Evolutionary conservation across 2,797 vertebrate species (phyloP), one percentile per base, ranked within the genome.

Genomic region (Lepus townsendii): DNA sequence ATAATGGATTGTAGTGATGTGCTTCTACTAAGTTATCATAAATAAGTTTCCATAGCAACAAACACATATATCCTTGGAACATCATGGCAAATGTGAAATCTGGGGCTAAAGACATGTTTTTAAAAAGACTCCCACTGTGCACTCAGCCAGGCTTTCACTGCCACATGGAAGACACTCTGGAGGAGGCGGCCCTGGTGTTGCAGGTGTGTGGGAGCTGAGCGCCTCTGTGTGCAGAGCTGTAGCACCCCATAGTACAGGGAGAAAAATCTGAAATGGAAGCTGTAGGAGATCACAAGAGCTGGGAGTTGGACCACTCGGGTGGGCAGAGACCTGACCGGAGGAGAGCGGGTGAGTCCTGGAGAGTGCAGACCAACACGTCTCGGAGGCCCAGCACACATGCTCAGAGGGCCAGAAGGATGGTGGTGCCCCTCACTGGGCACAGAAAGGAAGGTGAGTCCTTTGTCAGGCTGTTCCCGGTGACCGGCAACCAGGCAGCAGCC

Each of bases 191-290:
- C 12, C 57, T 17, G 3, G 24, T 38, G 35, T 57, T 13, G 5
- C 20, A 16, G 42, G 26, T 9, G 63, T 66, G 35, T 9, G n/a
- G n/a, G 76, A 42, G 38, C 30, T 27, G 92, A 35, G 26, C 8
- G 6, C 32, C 50, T 82, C 32, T 32, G 38, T 9, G 9, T 16
- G 35, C 69, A 76, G 26, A 57, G 4, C 63, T 26, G 38, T 62
- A 4, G n/a, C 0, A 54, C 7, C 30, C 0, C 22, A 2, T 0
- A 0, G 12, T 6, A 8, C 6, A 5, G n/a, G 38, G 52, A 76
- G 38, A 76, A 69, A 24, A 11, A 14, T 6, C 30, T 12, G 1
- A 30, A 20, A 19, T 14, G 22, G 54, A 79, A 47, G 52, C 24
- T 27, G 2, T 27, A 19, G 11, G 30, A 42, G 26, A 22, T 60